phyloP scores from a whole-genome alignment of 2,113 vertebrate species.

The Bettongia penicillata region DNA sequence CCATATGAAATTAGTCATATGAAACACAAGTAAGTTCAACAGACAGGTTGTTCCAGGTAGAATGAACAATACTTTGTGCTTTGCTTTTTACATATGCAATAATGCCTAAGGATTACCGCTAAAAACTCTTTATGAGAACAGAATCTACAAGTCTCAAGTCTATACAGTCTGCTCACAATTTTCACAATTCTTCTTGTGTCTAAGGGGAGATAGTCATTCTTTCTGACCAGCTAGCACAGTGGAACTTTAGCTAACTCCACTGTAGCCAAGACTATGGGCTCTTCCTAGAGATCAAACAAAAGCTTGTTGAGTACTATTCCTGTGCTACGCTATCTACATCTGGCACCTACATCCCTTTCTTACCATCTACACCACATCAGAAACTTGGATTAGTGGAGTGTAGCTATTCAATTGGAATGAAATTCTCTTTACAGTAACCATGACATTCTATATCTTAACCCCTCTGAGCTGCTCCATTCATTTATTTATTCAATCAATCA shows the following conservation, averaged over 20 bases:
- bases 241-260: constrained; percentile 24
- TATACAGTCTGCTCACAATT: too few species aligned
- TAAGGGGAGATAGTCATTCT: constrained; percentile 40
- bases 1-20: constrained; percentile 44
- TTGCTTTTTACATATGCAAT: constrained; percentile 46
- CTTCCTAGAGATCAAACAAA: neutral
- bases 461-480: neutral
- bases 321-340: neutral
- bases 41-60: constrained; percentile 62
- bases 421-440: neutral
- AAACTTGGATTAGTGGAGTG: neutral
- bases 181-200: neutral
- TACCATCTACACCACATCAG: neutral
- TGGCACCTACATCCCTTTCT: neutral
- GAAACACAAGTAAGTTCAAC: constrained; percentile 71
- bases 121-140: constrained; percentile 27
- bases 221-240: constrained; percentile 7
- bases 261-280: neutral
- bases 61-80: constrained; percentile 4
- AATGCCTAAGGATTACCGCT: constrained; percentile 52
- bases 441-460: neutral
- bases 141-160: too few species aligned
- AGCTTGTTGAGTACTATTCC: neutral
- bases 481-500: neutral
- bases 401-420: neutral